Percentiles rank a stretch among this genome's conserved stretches.
Conservation (phyloP, 2,888 invertebrate genomes). For the Lordiphosa fenestrarum region DNA sequence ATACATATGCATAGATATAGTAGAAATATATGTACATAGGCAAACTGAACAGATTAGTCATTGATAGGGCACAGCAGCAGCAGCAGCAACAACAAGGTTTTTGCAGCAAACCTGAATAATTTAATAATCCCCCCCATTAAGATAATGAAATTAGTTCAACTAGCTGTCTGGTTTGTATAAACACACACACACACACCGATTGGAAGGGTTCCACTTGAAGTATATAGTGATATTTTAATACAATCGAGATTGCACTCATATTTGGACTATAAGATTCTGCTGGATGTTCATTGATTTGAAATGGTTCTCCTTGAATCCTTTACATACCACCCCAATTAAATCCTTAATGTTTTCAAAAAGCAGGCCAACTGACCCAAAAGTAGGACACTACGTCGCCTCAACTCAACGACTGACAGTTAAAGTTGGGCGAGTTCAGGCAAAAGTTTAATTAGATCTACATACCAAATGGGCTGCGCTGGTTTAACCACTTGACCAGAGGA, state of each 20-base stretch:
- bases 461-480: conserved; percentile 36
- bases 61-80: conserved; percentile 41
- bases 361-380: conserved; percentile 28
- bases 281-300: no score
- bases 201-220: conserved; percentile 5
- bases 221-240: no score
- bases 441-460: conserved; percentile 71
- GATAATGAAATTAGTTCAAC: conserved; percentile 71
- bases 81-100: conserved; percentile 36
- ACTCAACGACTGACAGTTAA: conserved; percentile 12
- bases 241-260: no score
- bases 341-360: conserved; percentile 22
- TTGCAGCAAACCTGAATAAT: conserved; percentile 69
- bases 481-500: conserved; percentile 11
- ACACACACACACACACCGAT: no score
- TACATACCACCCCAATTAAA: no score
- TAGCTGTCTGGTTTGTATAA: conserved; percentile 29
- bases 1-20: conserved; percentile 12
- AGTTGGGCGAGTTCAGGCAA: conserved; percentile 39
- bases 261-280: no score
- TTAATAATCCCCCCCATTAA: conserved; percentile 72
- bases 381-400: no score
- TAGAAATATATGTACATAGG: not conserved
- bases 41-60: conserved; percentile 53
- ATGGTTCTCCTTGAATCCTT: no score